phyloP scores from a whole-genome alignment of 1,140 invertebrate genomes.

The Nixonia krombeini region DNA sequence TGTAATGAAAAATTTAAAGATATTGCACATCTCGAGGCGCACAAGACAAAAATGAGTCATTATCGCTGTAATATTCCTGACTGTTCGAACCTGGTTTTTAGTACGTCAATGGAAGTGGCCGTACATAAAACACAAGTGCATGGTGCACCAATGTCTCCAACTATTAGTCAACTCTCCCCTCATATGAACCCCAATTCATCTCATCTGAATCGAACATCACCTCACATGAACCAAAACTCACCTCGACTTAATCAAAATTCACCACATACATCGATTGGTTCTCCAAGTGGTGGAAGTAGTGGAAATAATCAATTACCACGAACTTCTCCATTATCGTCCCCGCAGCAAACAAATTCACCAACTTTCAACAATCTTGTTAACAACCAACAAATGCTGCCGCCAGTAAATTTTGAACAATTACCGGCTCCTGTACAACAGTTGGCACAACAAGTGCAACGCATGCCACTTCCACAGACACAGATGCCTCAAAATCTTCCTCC shows the following conservation, averaged over 20 bases:
- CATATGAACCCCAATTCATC: slow-evolving; percentile 43
- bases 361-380: slow-evolving; percentile 39
- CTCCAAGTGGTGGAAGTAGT: slow-evolving; percentile 32
- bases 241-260: slow-evolving; percentile 54
- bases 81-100: slow-evolving; percentile 60
- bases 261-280: slow-evolving; percentile 44
- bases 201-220: slow-evolving; percentile 37
- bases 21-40: slow-evolving; percentile 65
- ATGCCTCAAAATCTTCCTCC: slow-evolving; percentile 59
- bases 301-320: slow-evolving; percentile 42
- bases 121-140: slow-evolving; percentile 66
- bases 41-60: slow-evolving; percentile 65
- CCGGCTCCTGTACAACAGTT: slow-evolving; percentile 71
- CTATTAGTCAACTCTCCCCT: slow-evolving; percentile 41
- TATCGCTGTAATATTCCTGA: slow-evolving; percentile 69
- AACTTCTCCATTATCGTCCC: slow-evolving; percentile 49
- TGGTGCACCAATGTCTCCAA: slow-evolving; percentile 58
- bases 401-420: slow-evolving; percentile 66
- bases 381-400: slow-evolving; percentile 55
- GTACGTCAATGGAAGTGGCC: slow-evolving; percentile 58
- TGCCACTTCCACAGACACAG: slow-evolving; percentile 67
- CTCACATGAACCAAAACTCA: slow-evolving; percentile 42
- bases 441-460: slow-evolving; percentile 71
- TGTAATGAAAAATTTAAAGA: slow-evolving; percentile 71
- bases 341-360: slow-evolving; percentile 59